Evolutionary conservation across 2,888 invertebrate species (phyloP), one percentile per base, ranked within the genome.

Genomic region (Crepidodera aurea): DNA sequence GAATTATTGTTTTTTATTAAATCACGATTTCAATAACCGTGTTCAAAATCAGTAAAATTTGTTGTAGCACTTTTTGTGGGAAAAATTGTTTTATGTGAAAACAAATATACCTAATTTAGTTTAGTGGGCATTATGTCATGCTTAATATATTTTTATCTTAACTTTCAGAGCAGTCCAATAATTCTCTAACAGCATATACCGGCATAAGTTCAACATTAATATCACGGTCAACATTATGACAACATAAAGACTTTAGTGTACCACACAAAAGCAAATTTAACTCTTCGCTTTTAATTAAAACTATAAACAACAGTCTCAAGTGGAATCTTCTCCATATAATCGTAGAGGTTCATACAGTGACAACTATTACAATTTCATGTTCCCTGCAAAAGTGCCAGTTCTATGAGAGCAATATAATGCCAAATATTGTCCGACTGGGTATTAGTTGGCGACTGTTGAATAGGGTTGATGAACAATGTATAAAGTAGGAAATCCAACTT

Each of bases 261-360:
- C 22, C 56, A 46, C 48, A 58, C 64, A 58, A 61, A 59, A 51
- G 62, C 53, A 15, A 59, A 62, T 62, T 66, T 64, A 66, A 66
- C 61, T 61, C 59, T 46, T 54, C 50, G 59, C 55, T 56, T 63
- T 64, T 64, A 64, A 66, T 66, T 66, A 66, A 66, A 66, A 66
- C 66, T 62, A 66, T 66, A 66, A 66, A 66, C 66, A 66, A 66
- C 62, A 59, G 18, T 53, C 61, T 66, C 64, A 51, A 46, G 48
- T 55, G 48, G 58, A 46, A 51, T 55, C 58, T 56, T 55, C 51
- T 44, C 19, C 51, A 18, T 32, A 50, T 63, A 63, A 63, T 66
- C 42, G 61, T 32, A 37, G 42, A 48, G 59, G 44, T 42, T 56
- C 42, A 54, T 60, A 54, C 42, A 34, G 29, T 46, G 57, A 60